Evolutionary conservation across 2,113 vertebrate species (phyloP), one percentile per base, ranked within the genome.

Genomic region (Malaclemys terrapin): DNA sequence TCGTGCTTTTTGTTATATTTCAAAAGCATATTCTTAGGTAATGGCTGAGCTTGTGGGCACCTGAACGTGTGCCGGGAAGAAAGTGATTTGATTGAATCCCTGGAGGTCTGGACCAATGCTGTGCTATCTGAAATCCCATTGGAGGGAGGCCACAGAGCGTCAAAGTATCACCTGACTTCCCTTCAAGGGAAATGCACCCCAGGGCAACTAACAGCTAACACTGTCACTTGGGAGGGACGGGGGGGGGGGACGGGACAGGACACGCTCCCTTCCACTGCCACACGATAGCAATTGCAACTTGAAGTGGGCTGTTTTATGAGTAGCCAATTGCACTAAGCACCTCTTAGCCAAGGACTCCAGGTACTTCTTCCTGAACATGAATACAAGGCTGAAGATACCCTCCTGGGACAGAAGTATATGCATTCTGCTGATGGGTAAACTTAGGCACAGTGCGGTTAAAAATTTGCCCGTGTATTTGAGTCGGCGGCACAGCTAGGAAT

Each of bases 11-110:
- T 31, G 35, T 49, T 49, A 49, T 91, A 91, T 94, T 94, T 89
- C 84, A 94, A 92, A 89, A 92, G 89, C 94, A 96, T 92, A 91
- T 96, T 96, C 94, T 80, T 91, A 94, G 56, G 88, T 45, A 88
- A 85, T 90, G 79, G 84, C 4, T 3, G 62, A 85, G 62, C 90
- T 91, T 86, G 29, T 81, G 91, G 85, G 72, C 56, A 81, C 76
- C 79, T 62, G 69, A 80, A 57, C 59, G 65, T 65, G 16, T 6
- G 85, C 79, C 87, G 24, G 49, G 72, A 86, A 57, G 89, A 89
- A 86, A 85, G 85, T 62, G 80, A 22, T 52, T 35, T 82, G 76
- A 93, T 89, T 94, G 49, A 91, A 45, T 75, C 93, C 49, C 81
- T n/a, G 76, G 69, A 72, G 62, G 86, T 24, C 56, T 50, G 10